Evolutionary conservation across 2,113 vertebrate species (phyloP).

Genomic region (Vulpes ferrilata): DNA sequence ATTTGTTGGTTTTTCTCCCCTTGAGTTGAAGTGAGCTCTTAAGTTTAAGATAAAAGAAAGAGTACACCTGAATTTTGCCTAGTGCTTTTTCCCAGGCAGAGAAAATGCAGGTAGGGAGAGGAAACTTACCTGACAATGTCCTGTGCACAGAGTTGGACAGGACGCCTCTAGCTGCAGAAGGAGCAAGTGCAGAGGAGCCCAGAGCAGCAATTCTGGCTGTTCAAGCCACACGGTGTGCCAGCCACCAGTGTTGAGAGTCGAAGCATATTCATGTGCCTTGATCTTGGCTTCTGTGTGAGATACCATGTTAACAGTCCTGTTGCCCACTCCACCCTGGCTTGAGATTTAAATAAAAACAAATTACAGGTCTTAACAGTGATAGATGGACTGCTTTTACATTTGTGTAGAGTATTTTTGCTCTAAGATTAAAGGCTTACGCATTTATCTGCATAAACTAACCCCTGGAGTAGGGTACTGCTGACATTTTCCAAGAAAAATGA

Average conservation of each 20-base stretch:
- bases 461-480: conserved; percentile 92
- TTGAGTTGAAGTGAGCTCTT: background rate
- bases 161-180: conserved; percentile 69
- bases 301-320: conserved; percentile 85
- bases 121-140: conserved; percentile 70
- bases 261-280: conserved; percentile 81
- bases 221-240: conserved; percentile 61
- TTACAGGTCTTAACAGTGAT: conserved; percentile 92
- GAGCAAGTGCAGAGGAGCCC: conserved; percentile 64
- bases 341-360: conserved; percentile 93
- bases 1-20: background rate
- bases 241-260: conserved; percentile 80
- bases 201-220: conserved; percentile 74
- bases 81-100: conserved; percentile 75
- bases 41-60: conserved; percentile 6
- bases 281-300: conserved; percentile 86
- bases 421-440: conserved; percentile 91
- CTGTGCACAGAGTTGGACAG: conserved; percentile 54
- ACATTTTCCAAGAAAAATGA: conserved; percentile 97
- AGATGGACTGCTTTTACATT: conserved; percentile 90
- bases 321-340: conserved; percentile 86
- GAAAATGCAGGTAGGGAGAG: conserved; percentile 69
- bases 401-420: conserved; percentile 89
- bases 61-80: conserved; percentile 61
- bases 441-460: conserved; percentile 96